Percentiles rank a stretch among this genome's conserved stretches.
These are phyloP conservation scores for Bombus waltoni DNA, from an alignment of 1,140 invertebrate genomes.

Conservation along the genomic window DNA sequence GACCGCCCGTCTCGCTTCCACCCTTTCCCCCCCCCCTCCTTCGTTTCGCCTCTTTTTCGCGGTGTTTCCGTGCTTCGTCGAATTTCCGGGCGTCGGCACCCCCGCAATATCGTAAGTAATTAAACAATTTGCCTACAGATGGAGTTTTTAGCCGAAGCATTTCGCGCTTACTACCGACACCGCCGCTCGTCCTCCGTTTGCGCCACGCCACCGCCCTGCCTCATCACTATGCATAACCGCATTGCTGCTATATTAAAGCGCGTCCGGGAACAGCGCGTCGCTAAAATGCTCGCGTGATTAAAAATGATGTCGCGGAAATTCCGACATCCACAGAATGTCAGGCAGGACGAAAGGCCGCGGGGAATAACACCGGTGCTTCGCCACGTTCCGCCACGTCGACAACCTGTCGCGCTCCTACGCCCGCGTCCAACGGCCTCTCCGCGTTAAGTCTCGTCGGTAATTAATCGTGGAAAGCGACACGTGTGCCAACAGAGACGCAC, in stretches of 20 bases:
- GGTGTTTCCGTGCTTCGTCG: conserved; percentile 38
- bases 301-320: conserved; percentile 80
- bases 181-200: conserved; percentile 17
- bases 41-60: conserved; percentile 40
- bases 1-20: neutral
- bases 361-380: conserved; percentile 14
- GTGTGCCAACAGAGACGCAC: neutral
- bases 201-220: conserved; percentile 3
- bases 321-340: conserved; percentile 71
- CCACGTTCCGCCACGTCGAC: conserved; percentile 65
- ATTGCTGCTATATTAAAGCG: conserved; percentile 82
- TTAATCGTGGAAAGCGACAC: conserved; percentile 58
- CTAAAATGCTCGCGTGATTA: conserved; percentile 80
- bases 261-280: conserved; percentile 54
- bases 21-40: neutral
- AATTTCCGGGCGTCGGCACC: conserved; percentile 53
- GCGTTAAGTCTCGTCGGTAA: conserved; percentile 34
- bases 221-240: conserved; percentile 81
- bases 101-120: conserved; percentile 77
- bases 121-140: conserved; percentile 83
- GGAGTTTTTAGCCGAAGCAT: conserved; percentile 80
- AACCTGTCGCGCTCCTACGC: conserved; percentile 64
- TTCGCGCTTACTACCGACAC: conserved; percentile 72
- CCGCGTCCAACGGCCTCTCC: neutral
- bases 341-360: conserved; percentile 36